Base-by-base conservation (phyloP, 2,113 vertebrate genomes). In the Paralichthys olivaceus region DNA sequence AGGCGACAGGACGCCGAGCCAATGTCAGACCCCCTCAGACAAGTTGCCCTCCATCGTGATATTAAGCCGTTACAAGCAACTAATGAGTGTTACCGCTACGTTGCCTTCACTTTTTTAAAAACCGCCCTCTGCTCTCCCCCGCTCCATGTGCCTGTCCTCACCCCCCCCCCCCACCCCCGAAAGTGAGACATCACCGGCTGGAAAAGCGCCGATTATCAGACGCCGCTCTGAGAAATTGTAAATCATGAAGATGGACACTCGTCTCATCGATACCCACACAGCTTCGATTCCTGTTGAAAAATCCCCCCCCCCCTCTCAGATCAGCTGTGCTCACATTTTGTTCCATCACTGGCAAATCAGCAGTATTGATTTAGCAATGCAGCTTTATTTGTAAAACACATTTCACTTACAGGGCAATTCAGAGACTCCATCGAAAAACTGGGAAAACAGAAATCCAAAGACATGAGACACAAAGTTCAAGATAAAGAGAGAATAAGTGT, bases 21-120 rank as follows among this genome's bases (percentile, higher is more conserved):
- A 45, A 47, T 87, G 81, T 90, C 89, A 83, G 83, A 86, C 86
- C 86, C 69, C 80, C 89, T 49, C 74, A 73, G 87, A 90, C 88
- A 89, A 87, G 87, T 84, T 72, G 89, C 85, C 86, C 90, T 86
- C 80, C 74, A 66, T 66, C 62, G 74, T 58, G 82, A 84, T 87
- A 92, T 91, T 87, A 91, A 91, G 86, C 83, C 32, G 71, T 87
- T 88, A 91, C 91, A 85, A 79, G 84, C 83, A 28, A 66, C 88
- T 93, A 92, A 93, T 93, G 91, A 93, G 87, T 81, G 84, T 86
- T 74, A 66, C 73, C 20, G 83, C 78, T 72, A 79, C 54, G 83
- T 89, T 65, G 7, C 81, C 69, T 66, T 45, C 81, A 70, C 84
- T 72, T 84, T 83, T 28, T 65, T 83, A 67, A 73, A 51, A 12